A percentile compares a stretch with the other conserved stretches of the same genome.
Evolutionary conservation across 2,113 vertebrate species (phyloP).

Genomic region (Halichoeres trimaculatus): DNA sequence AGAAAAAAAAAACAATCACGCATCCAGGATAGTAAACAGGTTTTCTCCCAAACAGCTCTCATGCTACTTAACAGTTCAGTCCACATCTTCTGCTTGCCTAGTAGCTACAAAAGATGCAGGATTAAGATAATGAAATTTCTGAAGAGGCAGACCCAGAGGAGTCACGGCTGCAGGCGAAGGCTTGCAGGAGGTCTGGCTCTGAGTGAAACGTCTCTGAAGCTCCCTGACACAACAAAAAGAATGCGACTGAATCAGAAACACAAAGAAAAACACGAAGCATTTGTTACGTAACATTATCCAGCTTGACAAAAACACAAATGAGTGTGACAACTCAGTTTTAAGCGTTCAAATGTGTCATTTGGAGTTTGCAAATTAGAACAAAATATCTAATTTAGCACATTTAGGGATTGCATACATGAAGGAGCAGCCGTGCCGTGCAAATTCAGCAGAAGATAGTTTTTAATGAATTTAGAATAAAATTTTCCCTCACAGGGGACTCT

Average conservation of each 20-base stretch:
- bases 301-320: slow-evolving; percentile 20
- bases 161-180: slow-evolving; percentile 16
- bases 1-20: neutral
- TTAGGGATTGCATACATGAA: slow-evolving; percentile 11
- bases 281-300: slow-evolving; percentile 18
- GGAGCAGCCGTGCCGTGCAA: slow-evolving; percentile 13
- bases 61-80: slow-evolving; percentile 57
- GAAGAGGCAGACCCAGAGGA: slow-evolving; percentile 32
- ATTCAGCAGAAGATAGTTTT: slow-evolving; percentile 30
- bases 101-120: slow-evolving; percentile 55
- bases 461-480: slow-evolving; percentile 38
- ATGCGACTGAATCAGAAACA: slow-evolving; percentile 26
- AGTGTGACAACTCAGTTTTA: slow-evolving; percentile 20
- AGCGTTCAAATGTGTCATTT: slow-evolving; percentile 36
- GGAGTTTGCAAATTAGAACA: slow-evolving; percentile 38
- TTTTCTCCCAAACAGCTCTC: slow-evolving; percentile 16
- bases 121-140: slow-evolving; percentile 69
- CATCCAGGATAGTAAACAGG: neutral
- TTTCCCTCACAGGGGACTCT: slow-evolving; percentile 24
- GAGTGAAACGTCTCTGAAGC: slow-evolving; percentile 18
- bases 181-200: slow-evolving; percentile 15
- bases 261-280: slow-evolving; percentile 12
- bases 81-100: slow-evolving; percentile 43
- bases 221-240: slow-evolving; percentile 29
- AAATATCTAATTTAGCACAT: slow-evolving; percentile 25